A percentile compares a stretch with the other conserved stretches of the same genome.
Conservation (phyloP, 2,888 invertebrate species). For the Aphidoletes aphidimyza region DNA sequence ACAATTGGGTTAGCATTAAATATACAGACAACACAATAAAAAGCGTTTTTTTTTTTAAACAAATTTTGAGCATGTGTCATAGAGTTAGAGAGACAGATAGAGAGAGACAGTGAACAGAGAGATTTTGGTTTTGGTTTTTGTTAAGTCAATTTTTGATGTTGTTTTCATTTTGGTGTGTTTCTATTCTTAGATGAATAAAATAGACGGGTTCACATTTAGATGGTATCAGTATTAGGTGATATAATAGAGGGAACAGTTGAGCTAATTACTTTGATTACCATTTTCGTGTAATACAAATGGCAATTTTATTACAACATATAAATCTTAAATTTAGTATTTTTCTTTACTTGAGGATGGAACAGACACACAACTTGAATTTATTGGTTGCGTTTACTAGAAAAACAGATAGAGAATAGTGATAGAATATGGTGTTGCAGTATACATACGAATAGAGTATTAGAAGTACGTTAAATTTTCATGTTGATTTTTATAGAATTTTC, state of each 20-base stretch:
- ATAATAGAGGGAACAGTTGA: background rate
- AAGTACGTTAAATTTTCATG: constrained; percentile 13
- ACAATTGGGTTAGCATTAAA: background rate
- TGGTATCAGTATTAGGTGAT: background rate
- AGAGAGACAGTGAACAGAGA: too few relatives aligned
- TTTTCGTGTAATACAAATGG: background rate
- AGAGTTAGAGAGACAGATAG: too few relatives aligned
- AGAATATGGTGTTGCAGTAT: constrained; percentile 6
- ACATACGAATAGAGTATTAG: constrained; percentile 35
- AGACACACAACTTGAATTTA: too few relatives aligned
- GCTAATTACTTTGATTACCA: constrained; percentile 27
- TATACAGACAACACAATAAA: background rate
- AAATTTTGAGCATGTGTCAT: background rate
- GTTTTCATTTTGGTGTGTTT: constrained; percentile 1
- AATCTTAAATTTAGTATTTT: background rate
- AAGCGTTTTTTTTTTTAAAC: background rate
- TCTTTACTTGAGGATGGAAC: background rate
- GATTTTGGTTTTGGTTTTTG: background rate
- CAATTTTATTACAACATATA: constrained; percentile 19
- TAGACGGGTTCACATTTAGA: constrained; percentile 28
- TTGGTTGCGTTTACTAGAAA: too few relatives aligned
- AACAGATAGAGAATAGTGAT: background rate
- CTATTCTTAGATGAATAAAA: background rate
- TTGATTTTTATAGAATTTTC: background rate
- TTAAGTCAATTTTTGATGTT: background rate